Percentiles rank a stretch among this genome's conserved stretches.
Conservation (phyloP, 2,113 vertebrate genomes). For the Pseudorhombus dupliciocellatus region DNA sequence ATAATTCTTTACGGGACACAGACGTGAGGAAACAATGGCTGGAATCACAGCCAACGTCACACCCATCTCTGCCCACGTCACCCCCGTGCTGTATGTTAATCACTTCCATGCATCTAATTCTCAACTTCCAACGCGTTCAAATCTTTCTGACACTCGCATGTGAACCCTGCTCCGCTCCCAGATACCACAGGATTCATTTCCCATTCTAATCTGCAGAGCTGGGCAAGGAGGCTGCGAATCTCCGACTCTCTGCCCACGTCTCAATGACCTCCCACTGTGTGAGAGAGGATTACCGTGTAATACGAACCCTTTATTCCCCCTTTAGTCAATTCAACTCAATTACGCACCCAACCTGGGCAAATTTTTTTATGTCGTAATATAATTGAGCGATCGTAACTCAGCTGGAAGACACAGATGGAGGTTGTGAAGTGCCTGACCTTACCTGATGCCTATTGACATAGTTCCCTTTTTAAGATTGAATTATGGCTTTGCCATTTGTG, state of each 20-base stretch:
- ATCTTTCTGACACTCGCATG: conserved; percentile 8
- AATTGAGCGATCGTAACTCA: conserved; percentile 74
- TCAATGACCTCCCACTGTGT: conserved; percentile 50
- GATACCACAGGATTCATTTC: conserved; percentile 45
- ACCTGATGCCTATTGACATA: conserved; percentile 69
- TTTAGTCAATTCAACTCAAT: conserved; percentile 60
- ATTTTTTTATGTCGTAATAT: conserved; percentile 63
- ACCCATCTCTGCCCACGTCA: neutral
- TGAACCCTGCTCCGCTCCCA: conserved; percentile 21
- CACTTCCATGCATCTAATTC: neutral
- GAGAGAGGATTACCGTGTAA: conserved; percentile 66
- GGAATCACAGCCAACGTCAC: conserved; percentile 16
- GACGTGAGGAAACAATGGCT: conserved; percentile 1
- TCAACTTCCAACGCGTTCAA: neutral
- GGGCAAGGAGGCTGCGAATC: conserved; percentile 37
- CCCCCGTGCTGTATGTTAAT: neutral
- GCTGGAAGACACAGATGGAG: conserved; percentile 61
- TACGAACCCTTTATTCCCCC: conserved; percentile 55
- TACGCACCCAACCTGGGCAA: conserved; percentile 56
- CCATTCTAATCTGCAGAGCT: conserved; percentile 49
- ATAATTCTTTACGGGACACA: neutral
- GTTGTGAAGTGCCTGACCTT: conserved; percentile 67
- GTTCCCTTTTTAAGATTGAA: conserved; percentile 65
- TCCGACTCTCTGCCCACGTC: conserved; percentile 35
- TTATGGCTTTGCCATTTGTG: conserved; percentile 77